Evolutionary conservation across 2,797 vertebrate species (phyloP).

Genomic region (Iguana delicatissima): DNA sequence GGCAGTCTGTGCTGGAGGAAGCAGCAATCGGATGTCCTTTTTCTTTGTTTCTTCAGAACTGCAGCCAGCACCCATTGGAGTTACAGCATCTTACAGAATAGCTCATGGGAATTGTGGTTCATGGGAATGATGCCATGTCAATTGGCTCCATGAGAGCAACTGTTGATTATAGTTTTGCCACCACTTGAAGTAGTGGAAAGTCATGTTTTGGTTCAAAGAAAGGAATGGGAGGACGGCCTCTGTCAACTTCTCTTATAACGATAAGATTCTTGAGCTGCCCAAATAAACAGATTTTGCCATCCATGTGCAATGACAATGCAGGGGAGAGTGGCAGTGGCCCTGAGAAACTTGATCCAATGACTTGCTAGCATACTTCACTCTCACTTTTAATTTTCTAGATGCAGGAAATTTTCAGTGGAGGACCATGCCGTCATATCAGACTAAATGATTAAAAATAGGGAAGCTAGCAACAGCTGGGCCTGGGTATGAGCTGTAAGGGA

Average conservation of each 20-base stretch:
- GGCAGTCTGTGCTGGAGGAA: background rate
- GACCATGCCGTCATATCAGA: background rate
- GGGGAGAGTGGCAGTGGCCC: too few species aligned
- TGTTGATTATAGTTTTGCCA: background rate
- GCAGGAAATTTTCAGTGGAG: too few species aligned
- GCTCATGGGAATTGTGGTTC: too few species aligned
- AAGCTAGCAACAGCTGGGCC: background rate
- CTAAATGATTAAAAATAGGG: background rate
- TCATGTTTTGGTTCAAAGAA: too few species aligned
- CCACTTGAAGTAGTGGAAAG: too few species aligned
- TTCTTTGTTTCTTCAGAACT: background rate
- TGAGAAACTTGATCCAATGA: background rate
- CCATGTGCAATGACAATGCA: too few species aligned
- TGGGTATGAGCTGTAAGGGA: background rate
- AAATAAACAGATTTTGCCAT: too few species aligned
- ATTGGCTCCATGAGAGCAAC: background rate
- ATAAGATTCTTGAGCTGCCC: too few species aligned
- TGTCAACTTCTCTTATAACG: too few species aligned
- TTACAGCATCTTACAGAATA: background rate
- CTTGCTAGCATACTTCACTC: background rate
- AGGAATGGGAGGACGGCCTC: too few species aligned
- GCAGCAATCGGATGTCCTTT: background rate
- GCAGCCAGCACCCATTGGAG: background rate
- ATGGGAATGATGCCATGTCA: background rate
- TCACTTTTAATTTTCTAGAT: background rate